phyloP scores from a whole-genome alignment of 2,797 vertebrate genomes.

The Betta splendens region DNA sequence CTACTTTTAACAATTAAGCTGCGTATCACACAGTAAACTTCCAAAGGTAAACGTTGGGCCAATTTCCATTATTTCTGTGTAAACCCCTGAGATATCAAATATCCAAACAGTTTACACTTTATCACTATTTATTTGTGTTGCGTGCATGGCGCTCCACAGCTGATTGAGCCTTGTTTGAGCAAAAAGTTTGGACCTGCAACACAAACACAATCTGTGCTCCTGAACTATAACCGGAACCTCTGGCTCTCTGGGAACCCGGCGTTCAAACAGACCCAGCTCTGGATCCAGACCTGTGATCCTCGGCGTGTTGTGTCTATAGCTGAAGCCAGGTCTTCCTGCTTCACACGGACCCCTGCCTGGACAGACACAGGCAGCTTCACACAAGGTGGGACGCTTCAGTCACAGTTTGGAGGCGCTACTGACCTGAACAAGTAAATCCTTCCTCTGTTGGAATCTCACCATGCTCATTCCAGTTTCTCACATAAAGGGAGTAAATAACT shows the following conservation, averaged over 20 bases:
- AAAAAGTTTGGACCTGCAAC: constrained; percentile 47
- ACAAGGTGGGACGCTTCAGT: background rate
- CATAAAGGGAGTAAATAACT: constrained; percentile 15
- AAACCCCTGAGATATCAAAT: constrained; percentile 51
- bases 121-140: constrained; percentile 62
- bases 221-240: constrained; percentile 74
- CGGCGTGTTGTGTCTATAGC: constrained; percentile 65
- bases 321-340: constrained; percentile 69
- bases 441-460: background rate
- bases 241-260: constrained; percentile 76
- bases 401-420: background rate
- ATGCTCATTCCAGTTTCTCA: background rate
- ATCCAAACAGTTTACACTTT: constrained; percentile 48
- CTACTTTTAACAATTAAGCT: constrained; percentile 57
- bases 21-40: constrained; percentile 62
- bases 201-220: constrained; percentile 64
- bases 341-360: constrained; percentile 69
- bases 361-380: constrained; percentile 25
- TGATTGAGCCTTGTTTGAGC: constrained; percentile 39
- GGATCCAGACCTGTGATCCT: constrained; percentile 68
- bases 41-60: constrained; percentile 65
- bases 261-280: constrained; percentile 62
- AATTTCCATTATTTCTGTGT: constrained; percentile 43
- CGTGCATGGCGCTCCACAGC: constrained; percentile 25
- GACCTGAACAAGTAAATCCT: constrained; percentile 9